These are phyloP conservation scores for Enteromius paludinosus DNA, from an alignment of 2,797 vertebrate species.

Conservation along the genomic window DNA sequence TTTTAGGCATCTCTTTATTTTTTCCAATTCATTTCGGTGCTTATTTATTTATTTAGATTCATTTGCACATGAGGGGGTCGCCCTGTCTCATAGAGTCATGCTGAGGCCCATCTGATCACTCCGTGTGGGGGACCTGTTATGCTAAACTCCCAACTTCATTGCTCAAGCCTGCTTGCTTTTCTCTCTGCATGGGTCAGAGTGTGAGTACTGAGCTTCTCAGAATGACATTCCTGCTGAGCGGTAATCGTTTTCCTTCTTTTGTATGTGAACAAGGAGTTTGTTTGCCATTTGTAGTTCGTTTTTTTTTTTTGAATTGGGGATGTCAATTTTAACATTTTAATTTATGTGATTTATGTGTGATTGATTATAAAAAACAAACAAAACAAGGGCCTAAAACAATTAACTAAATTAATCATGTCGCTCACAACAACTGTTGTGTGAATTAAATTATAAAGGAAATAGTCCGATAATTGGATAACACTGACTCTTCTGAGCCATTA, in stretches of 20 bases:
- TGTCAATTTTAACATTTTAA: background rate
- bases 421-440: no score
- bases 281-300: background rate
- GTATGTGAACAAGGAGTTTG: background rate
- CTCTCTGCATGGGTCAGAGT: slow-evolving; percentile 48
- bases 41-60: slow-evolving; percentile 35
- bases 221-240: slow-evolving; percentile 23
- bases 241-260: slow-evolving; percentile 33
- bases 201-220: slow-evolving; percentile 36
- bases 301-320: background rate
- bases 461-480: background rate
- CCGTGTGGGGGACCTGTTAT: slow-evolving; percentile 35
- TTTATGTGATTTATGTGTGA: background rate
- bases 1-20: slow-evolving; percentile 18
- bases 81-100: slow-evolving; percentile 27
- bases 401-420: background rate
- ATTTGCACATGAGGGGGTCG: slow-evolving; percentile 16
- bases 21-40: slow-evolving; percentile 12
- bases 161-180: slow-evolving; percentile 45
- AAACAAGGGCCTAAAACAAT: background rate
- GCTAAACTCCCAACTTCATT: slow-evolving; percentile 40
- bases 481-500: background rate
- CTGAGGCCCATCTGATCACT: slow-evolving; percentile 47
- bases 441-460: slow-evolving; percentile 2
- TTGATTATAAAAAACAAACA: background rate